Evolutionary conservation across 2,797 vertebrate species (phyloP), one percentile per base, ranked within the genome.

Genomic region (Borostomias antarcticus): DNA sequence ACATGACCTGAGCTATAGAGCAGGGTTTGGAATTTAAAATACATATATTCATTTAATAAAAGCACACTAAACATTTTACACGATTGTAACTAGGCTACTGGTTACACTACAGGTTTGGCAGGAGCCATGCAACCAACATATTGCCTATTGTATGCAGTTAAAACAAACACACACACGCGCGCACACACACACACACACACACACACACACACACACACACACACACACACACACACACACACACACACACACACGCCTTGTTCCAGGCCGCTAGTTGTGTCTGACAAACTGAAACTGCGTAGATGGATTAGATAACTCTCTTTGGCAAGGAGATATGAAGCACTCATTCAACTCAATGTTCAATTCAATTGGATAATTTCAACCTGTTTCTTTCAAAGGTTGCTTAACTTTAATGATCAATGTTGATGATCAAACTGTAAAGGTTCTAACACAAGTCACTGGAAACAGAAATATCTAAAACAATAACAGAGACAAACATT

Each of bases 281-380:
- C n/a, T n/a, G n/a, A n/a, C n/a, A n/a, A n/a, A n/a, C n/a, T n/a
- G n/a, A n/a, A n/a, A n/a, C n/a, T n/a, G n/a, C n/a, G n/a, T n/a
- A n/a, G n/a, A n/a, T n/a, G n/a, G n/a, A n/a, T 29, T 32, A 29
- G 28, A n/a, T n/a, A 37, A 58, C 21, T 11, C 69, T 71, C 57
- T 75, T 68, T 74, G 59, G 72, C 72, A 68, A 72, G n/a, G n/a
- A 63, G 58, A 66, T 50, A 45, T 58, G 29, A 30, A 59, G 52
- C 53, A 28, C 21, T 17, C 32, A 54, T 54, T 19, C 23, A 58
- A 26, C 23, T 11, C 21, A 58, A 58, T 37, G 32, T 19, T 21
- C 11, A 5, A 10, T 37, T 25, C 13, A 33, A 21, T 57, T 57
- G 17, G 28, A 19, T 8, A 6, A 30, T 57, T 57, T 30, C 4